phyloP scores from a whole-genome alignment of 2,888 invertebrate species.

The Patella pellucida region DNA sequence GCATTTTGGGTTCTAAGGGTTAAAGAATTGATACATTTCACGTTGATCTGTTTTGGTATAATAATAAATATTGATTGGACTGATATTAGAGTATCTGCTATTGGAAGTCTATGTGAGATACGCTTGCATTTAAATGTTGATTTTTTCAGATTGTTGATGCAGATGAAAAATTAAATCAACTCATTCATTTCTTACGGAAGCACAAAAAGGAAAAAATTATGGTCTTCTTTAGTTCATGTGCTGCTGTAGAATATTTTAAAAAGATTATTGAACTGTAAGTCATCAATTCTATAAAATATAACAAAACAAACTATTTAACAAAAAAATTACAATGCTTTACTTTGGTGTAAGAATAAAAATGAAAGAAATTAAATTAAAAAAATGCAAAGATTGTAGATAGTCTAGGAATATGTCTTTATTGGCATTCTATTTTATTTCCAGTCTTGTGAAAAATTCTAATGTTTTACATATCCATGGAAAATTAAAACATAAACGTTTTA shows the following conservation, averaged over 20 bases:
- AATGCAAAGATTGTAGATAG: not conserved
- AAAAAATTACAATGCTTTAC: too few relatives aligned
- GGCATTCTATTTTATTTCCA: slow-evolving; percentile 48
- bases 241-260: slow-evolving; percentile 94
- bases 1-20: too few relatives aligned
- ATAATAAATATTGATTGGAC: too few relatives aligned
- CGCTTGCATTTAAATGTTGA: not conserved
- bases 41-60: too few relatives aligned
- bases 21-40: too few relatives aligned
- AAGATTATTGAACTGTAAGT: slow-evolving; percentile 74
- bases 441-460: slow-evolving; percentile 71
- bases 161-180: slow-evolving; percentile 82
- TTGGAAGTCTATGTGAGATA: not conserved
- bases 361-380: not conserved
- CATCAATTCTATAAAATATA: not conserved
- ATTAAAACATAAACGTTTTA: slow-evolving; percentile 89
- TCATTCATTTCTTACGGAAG: slow-evolving; percentile 83
- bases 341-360: too few relatives aligned
- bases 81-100: too few relatives aligned
- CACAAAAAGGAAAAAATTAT: slow-evolving; percentile 76
- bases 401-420: too few relatives aligned
- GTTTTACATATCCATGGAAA: slow-evolving; percentile 93
- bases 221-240: slow-evolving; percentile 94
- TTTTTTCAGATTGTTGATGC: slow-evolving; percentile 54
- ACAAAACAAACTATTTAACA: too few relatives aligned